Evolutionary conservation across 2,113 vertebrate genomes (phyloP).

Genomic region (Xyrauchen texanus): DNA sequence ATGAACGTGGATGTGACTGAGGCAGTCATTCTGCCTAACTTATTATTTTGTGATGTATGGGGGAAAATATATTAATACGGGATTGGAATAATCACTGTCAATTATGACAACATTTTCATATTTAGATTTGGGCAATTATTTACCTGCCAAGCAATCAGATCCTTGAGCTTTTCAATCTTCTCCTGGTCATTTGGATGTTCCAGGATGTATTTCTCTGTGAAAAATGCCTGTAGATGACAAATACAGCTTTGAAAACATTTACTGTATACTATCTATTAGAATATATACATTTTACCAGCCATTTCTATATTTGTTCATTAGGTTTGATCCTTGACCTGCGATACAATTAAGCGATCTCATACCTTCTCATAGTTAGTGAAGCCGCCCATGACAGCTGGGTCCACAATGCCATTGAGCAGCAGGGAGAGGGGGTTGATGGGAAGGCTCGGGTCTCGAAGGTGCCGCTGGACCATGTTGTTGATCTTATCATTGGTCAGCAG

Average conservation of each 20-base stretch:
- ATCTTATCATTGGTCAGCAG: conserved; percentile 96
- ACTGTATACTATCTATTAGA: background rate
- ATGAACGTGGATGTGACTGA: too few relatives aligned
- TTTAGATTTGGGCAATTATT: background rate
- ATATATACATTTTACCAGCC: background rate
- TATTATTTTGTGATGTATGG: too few relatives aligned
- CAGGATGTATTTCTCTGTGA: conserved; percentile 90
- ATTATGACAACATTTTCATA: too few relatives aligned
- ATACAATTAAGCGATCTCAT: background rate
- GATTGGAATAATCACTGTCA: too few relatives aligned
- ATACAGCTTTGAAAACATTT: background rate
- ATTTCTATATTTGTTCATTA: background rate
- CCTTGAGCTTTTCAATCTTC: conserved; percentile 96
- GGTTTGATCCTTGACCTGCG: background rate
- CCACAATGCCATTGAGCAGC: conserved; percentile 95
- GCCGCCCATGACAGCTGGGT: conserved; percentile 96
- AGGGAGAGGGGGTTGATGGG: conserved; percentile 97
- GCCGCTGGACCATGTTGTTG: conserved; percentile 91
- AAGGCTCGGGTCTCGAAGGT: conserved; percentile 86
- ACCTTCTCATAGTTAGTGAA: conserved; percentile 98
- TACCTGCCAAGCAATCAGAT: conserved; percentile 99
- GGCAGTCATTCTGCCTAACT: too few relatives aligned
- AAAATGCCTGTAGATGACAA: conserved; percentile 85
- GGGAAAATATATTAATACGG: too few relatives aligned
- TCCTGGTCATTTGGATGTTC: conserved; percentile 91